Evolutionary conservation across 2,797 vertebrate species (phyloP), one percentile per base, ranked within the genome.

Genomic region (Martes flavigula): DNA sequence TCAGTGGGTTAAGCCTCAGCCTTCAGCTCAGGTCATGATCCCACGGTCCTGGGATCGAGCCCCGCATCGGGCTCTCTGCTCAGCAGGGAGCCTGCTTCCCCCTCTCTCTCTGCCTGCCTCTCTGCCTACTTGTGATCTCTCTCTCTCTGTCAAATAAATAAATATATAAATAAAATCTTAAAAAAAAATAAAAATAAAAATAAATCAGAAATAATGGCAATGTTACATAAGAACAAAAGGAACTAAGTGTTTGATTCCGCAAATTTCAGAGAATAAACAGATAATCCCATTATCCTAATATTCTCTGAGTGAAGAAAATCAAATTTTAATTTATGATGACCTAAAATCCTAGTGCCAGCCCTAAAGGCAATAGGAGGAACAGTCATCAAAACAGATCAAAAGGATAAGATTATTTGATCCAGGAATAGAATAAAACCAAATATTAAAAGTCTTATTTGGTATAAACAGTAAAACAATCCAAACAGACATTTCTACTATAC

Each of bases 281-380:
- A 96, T 95, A 98, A 96, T 84, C 43, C 92, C 96, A 97, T 92
- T 97, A 98, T 96, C 96, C 27, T 87, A 92, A 82, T 96, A 97
- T 85, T 94, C 97, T 97, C 98, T 97, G 97, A 98, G 95, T 97
- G 97, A 98, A 97, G 66, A 98, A 98, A 97, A 96, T 85, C 98
- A 97, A 77, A 92, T 95, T 97, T 98, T 96, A 96, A 97, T 98
- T 94, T 97, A 97, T 96, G 97, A 98, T 98, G 97, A 98, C 94
- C 56, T 97, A 97, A 98, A 98, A 98, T 97, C 98, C 98, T 94
- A 98, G n/a, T 96, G 97, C 96, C 97, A 97, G 17, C 46, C 12
- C 90, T 98, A 58, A 86, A 95, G 92, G 88, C 98, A 98, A 93
- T 48, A 98, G 97, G 97, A 98, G 92, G 97, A 98, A 98, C 95